phyloP scores from a whole-genome alignment of 2,888 invertebrate species.

The Corythucha ciliata region DNA sequence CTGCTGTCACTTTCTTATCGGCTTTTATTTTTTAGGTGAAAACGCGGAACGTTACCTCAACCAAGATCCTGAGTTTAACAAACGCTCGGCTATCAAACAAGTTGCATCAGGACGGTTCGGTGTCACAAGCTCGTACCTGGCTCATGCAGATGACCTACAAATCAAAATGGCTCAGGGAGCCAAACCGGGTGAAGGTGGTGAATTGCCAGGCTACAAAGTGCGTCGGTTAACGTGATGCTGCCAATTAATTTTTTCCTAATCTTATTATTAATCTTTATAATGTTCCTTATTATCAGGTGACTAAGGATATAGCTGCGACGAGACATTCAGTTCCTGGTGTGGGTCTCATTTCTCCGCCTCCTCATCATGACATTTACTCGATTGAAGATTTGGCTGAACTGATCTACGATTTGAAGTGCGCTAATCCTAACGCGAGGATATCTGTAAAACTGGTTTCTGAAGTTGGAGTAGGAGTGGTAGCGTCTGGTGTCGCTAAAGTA shows the following conservation, averaged over 20 bases:
- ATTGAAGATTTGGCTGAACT: constrained; percentile 97
- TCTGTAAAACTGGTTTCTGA: constrained; percentile 98
- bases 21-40: too few relatives aligned
- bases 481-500: constrained; percentile 96
- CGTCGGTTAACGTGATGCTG: too few relatives aligned
- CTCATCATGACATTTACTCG: constrained; percentile 99
- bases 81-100: constrained; percentile 94
- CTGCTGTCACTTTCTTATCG: too few relatives aligned
- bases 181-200: constrained; percentile 98
- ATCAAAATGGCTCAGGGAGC: constrained; percentile 99
- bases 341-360: constrained; percentile 95
- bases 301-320: constrained; percentile 87
- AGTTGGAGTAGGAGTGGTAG: constrained; percentile 97
- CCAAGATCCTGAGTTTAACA: constrained; percentile 70
- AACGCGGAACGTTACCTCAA: constrained; percentile 59
- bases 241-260: too few relatives aligned
- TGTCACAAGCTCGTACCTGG: constrained; percentile 92
- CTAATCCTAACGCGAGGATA: constrained; percentile 89
- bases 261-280: too few relatives aligned
- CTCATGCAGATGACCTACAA: constrained; percentile 95
- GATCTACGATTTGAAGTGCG: constrained; percentile 95
- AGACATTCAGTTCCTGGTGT: constrained; percentile 95
- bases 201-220: constrained; percentile 77
- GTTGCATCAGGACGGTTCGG: constrained; percentile 98
- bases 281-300: constrained; percentile 62